Evolutionary conservation across 2,113 vertebrate genomes (phyloP), one percentile per base, ranked within the genome.

Genomic region (Ranitomeya imitator): DNA sequence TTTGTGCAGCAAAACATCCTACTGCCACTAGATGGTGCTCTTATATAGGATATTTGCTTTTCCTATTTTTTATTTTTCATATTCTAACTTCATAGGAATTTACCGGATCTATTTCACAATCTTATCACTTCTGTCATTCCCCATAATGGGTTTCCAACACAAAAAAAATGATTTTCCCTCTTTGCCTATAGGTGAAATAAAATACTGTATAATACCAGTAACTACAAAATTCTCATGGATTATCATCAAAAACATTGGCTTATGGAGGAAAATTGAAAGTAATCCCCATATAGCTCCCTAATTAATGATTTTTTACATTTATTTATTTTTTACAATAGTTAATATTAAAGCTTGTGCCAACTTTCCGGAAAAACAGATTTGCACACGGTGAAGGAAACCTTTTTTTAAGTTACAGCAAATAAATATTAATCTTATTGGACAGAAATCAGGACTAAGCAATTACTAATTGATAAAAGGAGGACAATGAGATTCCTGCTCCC

Each of bases 11-110:
- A 82, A 65, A 9, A n/a, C 37, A 3, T 16, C 31, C 23, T 55
- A 21, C 26, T 14, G 11, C 19, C 83, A 85, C 67, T 74, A 85
- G 67, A n/a, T 85, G 83, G 83, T 54, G 12, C 54, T 59, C 15
- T 54, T 7, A 69, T n/a, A 83, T 14, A 74, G 51, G 83, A 63
- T 14, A 11, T 86, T 77, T 55, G 57, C 12, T 61, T 37, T 73
- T 15, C 69, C 26, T 16, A 1, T 45, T 45, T 45, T 86, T 77
- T 55, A 31, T 7, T 51, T 73, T 73, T 15, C 69, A 6, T 7
- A 1, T 71, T 45, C 71, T 15, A 45, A 37, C 71, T 45, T 74
- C 15, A 74, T 51, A 45, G 71, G 31, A 74, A 74, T 74, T 8
- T 45, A 18, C 37, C 3, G 31, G 14, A 8, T 16, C 8, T 74